Base-by-base conservation (phyloP, 2,113 vertebrate genomes). In the Dendrocopos noguchii region DNA sequence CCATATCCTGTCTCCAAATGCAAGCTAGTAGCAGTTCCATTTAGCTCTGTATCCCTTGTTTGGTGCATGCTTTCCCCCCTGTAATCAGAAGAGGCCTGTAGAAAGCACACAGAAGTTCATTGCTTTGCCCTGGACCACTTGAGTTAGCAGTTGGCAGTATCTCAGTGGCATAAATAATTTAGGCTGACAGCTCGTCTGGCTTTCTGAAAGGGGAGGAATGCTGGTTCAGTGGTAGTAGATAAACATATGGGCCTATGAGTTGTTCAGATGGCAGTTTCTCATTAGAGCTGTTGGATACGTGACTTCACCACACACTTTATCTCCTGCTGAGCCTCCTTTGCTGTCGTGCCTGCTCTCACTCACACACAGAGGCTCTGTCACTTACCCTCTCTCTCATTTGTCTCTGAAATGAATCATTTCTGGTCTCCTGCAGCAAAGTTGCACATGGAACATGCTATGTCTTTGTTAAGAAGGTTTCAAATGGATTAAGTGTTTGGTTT, bases 111-210 rank as follows among this genome's bases (percentile, higher is more conserved):
- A 78, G 31, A 78, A 83, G 74, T 90, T 84, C 57, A 42, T 39
- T 92, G 53, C 73, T 90, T 76, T 74, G 84, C 83, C 34, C 25
- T 83, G 70, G 92, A 85, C 52, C 75, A 77, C 83, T 94, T 80
- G 67, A 87, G 47, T 90, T 94, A 81, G 74, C 77, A 84, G 57
- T 61, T 91, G 88, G 83, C 88, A 78, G 50, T 66, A 67, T 84
- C 86, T 88, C 76, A 65, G n/a, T 60, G 80, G 73, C 79, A 92
- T 94, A 92, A 92, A 87, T 93, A 86, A 90, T 89, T 61, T 15
- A 70, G 65, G 73, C 73, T 90, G 91, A 93, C 84, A 83, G 83
- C 80, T 91, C 4, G 21, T 73, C 56, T 89, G 68, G 71, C 53
- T 93, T 85, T 84, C 82, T 75, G 64, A 67, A 72, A 66, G 70